Percentiles rank a stretch among this genome's conserved stretches.
phyloP scores from a whole-genome alignment of 2,888 invertebrate genomes.

The Idaea biselata region DNA sequence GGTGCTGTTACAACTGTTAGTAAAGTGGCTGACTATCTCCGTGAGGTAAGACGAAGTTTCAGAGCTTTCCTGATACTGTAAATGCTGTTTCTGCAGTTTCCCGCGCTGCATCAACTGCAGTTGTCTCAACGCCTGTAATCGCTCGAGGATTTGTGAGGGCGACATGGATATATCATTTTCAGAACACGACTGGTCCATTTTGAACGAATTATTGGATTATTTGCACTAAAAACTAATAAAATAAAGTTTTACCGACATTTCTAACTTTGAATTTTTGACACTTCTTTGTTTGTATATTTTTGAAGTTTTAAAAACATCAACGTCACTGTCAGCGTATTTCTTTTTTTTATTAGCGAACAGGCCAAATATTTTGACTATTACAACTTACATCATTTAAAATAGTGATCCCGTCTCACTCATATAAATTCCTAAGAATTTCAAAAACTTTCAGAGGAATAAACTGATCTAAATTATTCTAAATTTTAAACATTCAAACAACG shows the following conservation, averaged over 20 bases:
- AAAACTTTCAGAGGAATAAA: too few relatives aligned
- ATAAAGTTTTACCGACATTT: conserved; percentile 1
- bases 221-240: not conserved
- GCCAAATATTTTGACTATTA: too few relatives aligned
- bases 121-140: conserved; percentile 64
- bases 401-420: too few relatives aligned
- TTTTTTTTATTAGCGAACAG: not conserved
- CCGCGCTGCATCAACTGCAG: conserved; percentile 68
- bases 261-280: not conserved
- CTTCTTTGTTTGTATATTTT: not conserved
- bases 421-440: too few relatives aligned
- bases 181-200: conserved; percentile 64
- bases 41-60: conserved; percentile 60
- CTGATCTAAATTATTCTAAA: too few relatives aligned
- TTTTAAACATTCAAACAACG: too few relatives aligned
- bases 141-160: conserved; percentile 67
- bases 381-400: too few relatives aligned
- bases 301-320: not conserved
- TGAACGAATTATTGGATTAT: not conserved
- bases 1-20: conserved; percentile 62
- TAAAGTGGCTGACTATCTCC: conserved; percentile 71
- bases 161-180: conserved; percentile 67
- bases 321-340: not conserved
- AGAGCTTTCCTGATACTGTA: conserved; percentile 56
- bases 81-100: conserved; percentile 68